Evolutionary conservation across 2,113 vertebrate genomes (phyloP).

Genomic region (Melanotaenia duboulayi): DNA sequence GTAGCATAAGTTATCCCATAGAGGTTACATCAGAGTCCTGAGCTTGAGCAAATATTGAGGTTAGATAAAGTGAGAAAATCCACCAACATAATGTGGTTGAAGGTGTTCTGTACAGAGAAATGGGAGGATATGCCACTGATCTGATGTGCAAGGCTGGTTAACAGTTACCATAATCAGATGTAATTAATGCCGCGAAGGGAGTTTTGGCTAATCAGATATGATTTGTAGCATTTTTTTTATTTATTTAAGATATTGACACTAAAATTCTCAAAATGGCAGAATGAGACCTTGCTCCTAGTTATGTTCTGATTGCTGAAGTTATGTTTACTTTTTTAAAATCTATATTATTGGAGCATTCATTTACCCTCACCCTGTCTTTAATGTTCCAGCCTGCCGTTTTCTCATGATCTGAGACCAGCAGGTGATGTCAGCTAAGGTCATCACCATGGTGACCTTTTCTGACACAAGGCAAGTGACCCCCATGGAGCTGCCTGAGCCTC

Average conservation of each 20-base stretch:
- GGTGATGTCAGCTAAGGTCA: conserved; percentile 38
- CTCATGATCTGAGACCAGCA: conserved; percentile 46
- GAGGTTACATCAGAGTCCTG: no score
- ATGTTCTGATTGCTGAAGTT: no score
- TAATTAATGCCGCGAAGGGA: no score
- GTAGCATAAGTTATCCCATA: no score
- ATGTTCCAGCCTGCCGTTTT: conserved; percentile 21
- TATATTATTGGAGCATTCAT: background rate
- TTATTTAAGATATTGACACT: background rate
- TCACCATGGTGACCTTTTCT: conserved; percentile 74
- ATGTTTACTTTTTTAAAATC: no score
- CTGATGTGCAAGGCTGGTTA: background rate
- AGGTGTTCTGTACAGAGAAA: no score
- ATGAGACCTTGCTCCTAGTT: no score
- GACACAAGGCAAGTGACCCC: conserved; percentile 57
- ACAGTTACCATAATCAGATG: no score
- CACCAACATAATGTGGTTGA: background rate
- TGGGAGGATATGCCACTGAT: background rate
- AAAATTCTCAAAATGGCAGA: background rate
- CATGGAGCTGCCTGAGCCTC: conserved; percentile 58
- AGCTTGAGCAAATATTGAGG: no score
- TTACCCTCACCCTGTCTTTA: background rate
- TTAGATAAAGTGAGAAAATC: background rate
- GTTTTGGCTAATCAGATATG: no score
- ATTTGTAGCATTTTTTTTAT: no score